A percentile compares a stretch with the other conserved stretches of the same genome.
Conservation (phyloP, 2,113 vertebrate genomes). For the Empidonax traillii region DNA sequence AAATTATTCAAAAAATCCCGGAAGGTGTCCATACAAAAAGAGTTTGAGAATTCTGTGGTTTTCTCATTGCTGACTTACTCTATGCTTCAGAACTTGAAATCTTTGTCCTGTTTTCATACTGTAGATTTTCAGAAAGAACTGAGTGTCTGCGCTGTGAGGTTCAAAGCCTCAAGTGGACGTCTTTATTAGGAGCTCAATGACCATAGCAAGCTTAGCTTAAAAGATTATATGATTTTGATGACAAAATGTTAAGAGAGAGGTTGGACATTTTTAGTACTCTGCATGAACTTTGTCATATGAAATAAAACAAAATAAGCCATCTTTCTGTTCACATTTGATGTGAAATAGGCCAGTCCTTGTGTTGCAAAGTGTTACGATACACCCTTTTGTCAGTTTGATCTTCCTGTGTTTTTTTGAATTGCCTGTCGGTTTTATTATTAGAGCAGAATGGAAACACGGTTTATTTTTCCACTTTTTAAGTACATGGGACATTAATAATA, state of each 20-base stretch:
- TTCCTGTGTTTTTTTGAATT: neutral
- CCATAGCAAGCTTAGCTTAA: neutral
- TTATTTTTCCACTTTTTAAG: accelerated
- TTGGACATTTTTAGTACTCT: neutral
- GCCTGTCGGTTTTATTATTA: neutral
- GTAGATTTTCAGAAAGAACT: neutral
- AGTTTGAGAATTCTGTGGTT: neutral
- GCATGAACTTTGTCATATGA: neutral
- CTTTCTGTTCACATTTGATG: neutral
- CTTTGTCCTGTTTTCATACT: neutral
- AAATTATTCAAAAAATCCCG: neutral
- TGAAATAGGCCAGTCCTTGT: neutral
- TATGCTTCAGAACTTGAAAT: neutral
- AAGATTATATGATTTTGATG: neutral
- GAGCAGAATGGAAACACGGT: neutral
- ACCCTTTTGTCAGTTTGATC: neutral
- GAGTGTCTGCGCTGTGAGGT: neutral
- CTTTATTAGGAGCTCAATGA: neutral
- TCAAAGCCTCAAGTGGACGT: neutral
- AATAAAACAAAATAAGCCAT: neutral
- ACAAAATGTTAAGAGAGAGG: neutral
- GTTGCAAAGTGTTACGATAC: neutral
- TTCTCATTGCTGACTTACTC: neutral
- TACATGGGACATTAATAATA: neutral
- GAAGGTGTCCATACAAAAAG: too few relatives aligned